These are phyloP conservation scores for Apostichopus parvimensis DNA, from an alignment of 35 echinoderm and acorn worm species.

Conservation along the genomic window DNA sequence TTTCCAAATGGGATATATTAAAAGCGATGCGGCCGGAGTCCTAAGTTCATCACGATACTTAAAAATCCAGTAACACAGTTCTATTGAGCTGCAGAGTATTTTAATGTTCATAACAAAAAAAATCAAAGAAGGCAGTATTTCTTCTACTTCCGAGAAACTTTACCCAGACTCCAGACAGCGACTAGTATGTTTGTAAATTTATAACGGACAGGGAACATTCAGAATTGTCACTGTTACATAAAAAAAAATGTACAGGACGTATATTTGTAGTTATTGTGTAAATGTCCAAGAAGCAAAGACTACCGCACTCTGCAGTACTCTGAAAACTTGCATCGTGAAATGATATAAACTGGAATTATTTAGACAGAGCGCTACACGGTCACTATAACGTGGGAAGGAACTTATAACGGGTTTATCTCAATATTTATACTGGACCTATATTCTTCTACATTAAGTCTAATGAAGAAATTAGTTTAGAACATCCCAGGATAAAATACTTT, in stretches of 20 bases:
- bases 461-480: too few relatives aligned
- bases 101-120: background rate
- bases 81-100: slow-evolving; percentile 32
- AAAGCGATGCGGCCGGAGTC: slow-evolving; percentile 2
- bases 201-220: slow-evolving; percentile 53
- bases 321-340: background rate
- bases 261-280: slow-evolving; percentile 51
- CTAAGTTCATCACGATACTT: slow-evolving; percentile 44
- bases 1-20: background rate
- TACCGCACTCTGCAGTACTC: background rate
- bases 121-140: background rate
- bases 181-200: background rate
- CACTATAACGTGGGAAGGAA: slow-evolving; percentile 20
- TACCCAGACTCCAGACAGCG: background rate
- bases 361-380: slow-evolving; percentile 5
- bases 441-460: too few relatives aligned
- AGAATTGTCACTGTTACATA: slow-evolving; percentile 57
- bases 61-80: slow-evolving; percentile 41
- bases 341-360: slow-evolving; percentile 34
- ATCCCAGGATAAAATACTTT: too few relatives aligned
- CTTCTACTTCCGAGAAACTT: background rate
- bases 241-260: slow-evolving; percentile 42
- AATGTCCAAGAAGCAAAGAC: slow-evolving; percentile 5
- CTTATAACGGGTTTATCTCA: too few relatives aligned
- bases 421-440: too few relatives aligned